phyloP scores from a whole-genome alignment of 2,797 vertebrate genomes.

The Euthynnus affinis region DNA sequence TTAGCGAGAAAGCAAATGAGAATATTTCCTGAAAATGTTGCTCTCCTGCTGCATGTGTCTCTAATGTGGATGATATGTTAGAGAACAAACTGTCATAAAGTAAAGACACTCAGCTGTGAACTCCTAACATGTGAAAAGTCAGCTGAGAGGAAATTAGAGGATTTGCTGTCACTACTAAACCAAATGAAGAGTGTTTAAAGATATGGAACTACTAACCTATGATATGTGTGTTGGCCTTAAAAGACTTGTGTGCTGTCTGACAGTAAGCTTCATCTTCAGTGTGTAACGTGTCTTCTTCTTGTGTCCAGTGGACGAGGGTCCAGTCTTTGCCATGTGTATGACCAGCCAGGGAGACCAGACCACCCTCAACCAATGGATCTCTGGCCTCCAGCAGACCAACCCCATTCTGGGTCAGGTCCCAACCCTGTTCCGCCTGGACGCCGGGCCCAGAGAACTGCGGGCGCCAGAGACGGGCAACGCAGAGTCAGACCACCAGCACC shows the following conservation, averaged over 20 bases:
- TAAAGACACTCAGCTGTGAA: no score
- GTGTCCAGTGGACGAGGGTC: conserved; percentile 90
- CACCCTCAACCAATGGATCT: conserved; percentile 91
- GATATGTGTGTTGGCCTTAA: no score
- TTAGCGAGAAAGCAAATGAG: no score
- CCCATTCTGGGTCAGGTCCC: conserved; percentile 87
- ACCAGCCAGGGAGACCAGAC: conserved; percentile 85
- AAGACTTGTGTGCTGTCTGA: not conserved
- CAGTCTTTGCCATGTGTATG: conserved; percentile 92
- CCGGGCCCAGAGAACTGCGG: conserved; percentile 76
- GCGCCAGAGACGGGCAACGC: rapidly evolving
- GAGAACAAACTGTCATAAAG: no score
- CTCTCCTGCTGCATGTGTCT: no score
- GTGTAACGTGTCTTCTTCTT: conserved; percentile 27
- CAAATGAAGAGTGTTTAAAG: no score
- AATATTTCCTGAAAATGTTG: no score
- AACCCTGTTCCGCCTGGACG: conserved; percentile 88
- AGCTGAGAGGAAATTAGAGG: no score
- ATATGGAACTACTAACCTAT: no score
- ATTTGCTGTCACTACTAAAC: no score
- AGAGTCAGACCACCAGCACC: conserved; percentile 14
- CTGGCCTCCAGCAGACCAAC: conserved; percentile 89
- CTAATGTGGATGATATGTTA: no score
- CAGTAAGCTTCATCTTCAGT: not conserved
- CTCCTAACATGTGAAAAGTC: no score